Conservation (phyloP, 64 coral and sea anemone genomes). For the Actinia tenebrosa region DNA sequence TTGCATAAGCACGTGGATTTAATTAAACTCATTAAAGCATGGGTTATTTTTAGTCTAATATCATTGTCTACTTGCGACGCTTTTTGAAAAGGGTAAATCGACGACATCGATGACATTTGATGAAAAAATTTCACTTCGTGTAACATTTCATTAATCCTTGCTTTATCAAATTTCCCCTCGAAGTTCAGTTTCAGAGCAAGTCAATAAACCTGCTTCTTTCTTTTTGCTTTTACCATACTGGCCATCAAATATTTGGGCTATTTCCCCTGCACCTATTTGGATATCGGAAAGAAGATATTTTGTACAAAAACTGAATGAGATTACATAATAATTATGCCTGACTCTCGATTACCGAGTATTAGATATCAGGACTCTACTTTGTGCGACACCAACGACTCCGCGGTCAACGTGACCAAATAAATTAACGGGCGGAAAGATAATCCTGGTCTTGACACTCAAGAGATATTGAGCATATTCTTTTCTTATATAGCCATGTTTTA, state of each 20-base stretch:
- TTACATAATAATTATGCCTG: not conserved
- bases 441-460: not conserved
- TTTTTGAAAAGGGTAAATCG: not conserved
- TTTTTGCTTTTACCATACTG: not conserved
- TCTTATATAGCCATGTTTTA: not conserved
- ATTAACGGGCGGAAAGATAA: not conserved
- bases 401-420: not conserved
- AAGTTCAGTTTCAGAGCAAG: not conserved
- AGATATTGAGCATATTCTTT: not conserved
- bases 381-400: not conserved
- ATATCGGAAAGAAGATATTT: not conserved
- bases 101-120: not conserved
- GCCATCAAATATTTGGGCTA: not conserved
- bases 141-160: not conserved
- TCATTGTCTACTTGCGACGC: not conserved
- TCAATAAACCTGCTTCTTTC: not conserved
- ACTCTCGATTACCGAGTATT: not conserved
- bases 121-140: not conserved
- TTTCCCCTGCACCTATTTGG: not conserved
- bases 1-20: slow-evolving; percentile 27
- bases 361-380: not conserved
- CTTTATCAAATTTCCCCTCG: not conserved
- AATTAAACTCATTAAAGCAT: not conserved
- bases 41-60: not conserved
- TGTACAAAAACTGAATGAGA: not conserved